These are phyloP conservation scores for Lasioglossum baleicum DNA, from an alignment of 1,140 invertebrate species.

Conservation along the genomic window DNA sequence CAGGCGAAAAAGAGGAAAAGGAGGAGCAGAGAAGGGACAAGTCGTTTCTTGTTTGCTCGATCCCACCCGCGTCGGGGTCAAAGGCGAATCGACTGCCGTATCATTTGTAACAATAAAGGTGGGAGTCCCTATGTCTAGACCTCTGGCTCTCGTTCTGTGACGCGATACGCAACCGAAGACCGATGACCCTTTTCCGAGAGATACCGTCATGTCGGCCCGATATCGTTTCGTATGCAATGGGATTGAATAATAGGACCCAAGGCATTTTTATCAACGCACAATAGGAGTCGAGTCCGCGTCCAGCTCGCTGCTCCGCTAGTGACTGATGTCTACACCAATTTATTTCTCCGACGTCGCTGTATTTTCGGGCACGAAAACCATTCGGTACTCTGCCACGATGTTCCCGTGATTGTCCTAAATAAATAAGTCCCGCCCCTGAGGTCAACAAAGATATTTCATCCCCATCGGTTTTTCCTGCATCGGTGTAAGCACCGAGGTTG, in stretches of 20 bases:
- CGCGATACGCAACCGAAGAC: slow-evolving; percentile 19
- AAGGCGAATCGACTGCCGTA: slow-evolving; percentile 60
- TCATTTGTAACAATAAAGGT: slow-evolving; percentile 71
- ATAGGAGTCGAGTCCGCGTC: slow-evolving; percentile 21
- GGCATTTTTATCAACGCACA: slow-evolving; percentile 44
- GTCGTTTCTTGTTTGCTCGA: slow-evolving; percentile 57
- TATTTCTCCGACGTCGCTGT: slow-evolving; percentile 26
- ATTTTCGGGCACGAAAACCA: slow-evolving; percentile 29
- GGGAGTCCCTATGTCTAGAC: slow-evolving; percentile 60
- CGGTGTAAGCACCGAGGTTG: slow-evolving; percentile 3
- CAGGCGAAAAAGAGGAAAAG: slow-evolving; percentile 3
- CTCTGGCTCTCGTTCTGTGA: slow-evolving; percentile 41
- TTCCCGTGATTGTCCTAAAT: slow-evolving; percentile 44
- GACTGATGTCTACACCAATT: slow-evolving; percentile 37
- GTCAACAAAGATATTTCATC: slow-evolving; percentile 17
- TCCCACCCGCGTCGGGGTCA: slow-evolving; percentile 55
- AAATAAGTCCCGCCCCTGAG: slow-evolving; percentile 22
- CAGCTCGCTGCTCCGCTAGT: background rate
- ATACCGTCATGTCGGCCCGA: slow-evolving; percentile 10
- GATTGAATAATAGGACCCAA: slow-evolving; percentile 52
- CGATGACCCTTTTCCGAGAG: slow-evolving; percentile 28
- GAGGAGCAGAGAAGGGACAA: slow-evolving; percentile 28
- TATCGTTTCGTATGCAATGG: slow-evolving; percentile 40
- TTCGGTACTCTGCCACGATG: slow-evolving; percentile 15
- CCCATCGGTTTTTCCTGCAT: slow-evolving; percentile 7